These are phyloP conservation scores for Catharus bicknelli DNA, from an alignment of 2,113 vertebrate species.

Conservation along the genomic window DNA sequence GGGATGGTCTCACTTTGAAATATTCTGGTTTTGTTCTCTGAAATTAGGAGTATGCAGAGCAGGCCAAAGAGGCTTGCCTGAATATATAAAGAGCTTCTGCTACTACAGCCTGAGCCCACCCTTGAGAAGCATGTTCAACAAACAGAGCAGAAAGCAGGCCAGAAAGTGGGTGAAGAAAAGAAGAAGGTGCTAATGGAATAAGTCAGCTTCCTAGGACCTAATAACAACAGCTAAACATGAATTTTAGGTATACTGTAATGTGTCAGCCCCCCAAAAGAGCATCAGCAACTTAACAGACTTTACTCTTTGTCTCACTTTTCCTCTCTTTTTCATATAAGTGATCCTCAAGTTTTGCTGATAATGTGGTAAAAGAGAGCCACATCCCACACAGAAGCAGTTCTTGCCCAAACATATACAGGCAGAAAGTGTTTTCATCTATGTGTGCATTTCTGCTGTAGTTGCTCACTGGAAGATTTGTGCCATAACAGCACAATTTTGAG, in stretches of 20 bases:
- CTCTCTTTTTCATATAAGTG: not conserved
- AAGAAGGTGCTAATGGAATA: not conserved
- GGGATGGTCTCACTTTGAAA: not conserved
- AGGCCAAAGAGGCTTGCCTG: not conserved
- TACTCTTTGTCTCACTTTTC: not conserved
- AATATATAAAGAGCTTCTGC: not conserved
- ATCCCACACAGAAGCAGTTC: not conserved
- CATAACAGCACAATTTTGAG: not conserved
- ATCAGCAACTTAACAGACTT: not conserved
- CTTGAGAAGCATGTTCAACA: not conserved
- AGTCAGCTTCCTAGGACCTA: not conserved
- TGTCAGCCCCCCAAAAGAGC: accelerated
- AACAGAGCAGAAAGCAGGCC: not conserved
- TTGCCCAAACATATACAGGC: accelerated
- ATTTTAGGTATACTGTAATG: not conserved
- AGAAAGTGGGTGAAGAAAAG: not conserved
- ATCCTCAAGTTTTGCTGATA: not conserved
- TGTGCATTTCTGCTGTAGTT: not conserved
- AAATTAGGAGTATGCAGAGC: not conserved
- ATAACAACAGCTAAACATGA: not conserved
- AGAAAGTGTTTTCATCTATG: not conserved
- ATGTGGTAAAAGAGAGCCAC: not conserved
- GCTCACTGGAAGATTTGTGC: not conserved
- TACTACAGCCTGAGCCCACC: not conserved
- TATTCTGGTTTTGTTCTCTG: not conserved